Base-by-base conservation (phyloP, 2,888 invertebrate genomes). In the Athetis lepigone region DNA sequence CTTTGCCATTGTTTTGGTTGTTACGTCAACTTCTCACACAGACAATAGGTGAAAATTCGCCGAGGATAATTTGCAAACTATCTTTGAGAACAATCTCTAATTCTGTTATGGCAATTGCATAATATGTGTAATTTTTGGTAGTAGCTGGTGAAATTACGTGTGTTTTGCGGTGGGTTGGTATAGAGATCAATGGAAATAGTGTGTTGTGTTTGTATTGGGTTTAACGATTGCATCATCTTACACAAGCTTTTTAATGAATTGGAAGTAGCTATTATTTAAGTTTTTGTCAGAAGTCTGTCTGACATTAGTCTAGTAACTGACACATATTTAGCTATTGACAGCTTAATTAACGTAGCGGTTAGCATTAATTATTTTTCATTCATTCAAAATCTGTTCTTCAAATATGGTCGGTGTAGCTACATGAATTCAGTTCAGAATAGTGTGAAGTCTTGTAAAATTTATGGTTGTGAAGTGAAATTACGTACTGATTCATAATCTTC, bases 21-120 rank as follows among this genome's bases (percentile, higher is more conserved):
- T 94, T 92, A 93, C 93, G 92, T 89, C 86, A 71, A 82, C 77
- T 92, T 93, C 94, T 88, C 94, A 93, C 91, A 89, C 84, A 87
- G 80, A 95, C 94, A 94, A 94, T 94, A 83, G 89, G 94, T 93
- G 95, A 95, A 95, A 95, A 95, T 94, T 93, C 87, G 91, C 86
- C 81, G 87, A 78, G 85, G 86, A 88, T 90, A 91, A 92, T 93
- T 92, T 89, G 89, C 88, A 66, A 81, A 87, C 79, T 88, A 89
- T 90, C 90, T 89, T 84, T 88, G 85, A 86, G 89, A 90, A 88
- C 83, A 77, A 88, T 91, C 90, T 87, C 80, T 85, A 84, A 86
- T 88, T 86, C 56, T 77, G 80, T 80, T 80, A 80, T 76, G 66
- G 56, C 63, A 52, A 65, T 91, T 90, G 86, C 87, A 80, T 81